phyloP scores from a whole-genome alignment of 2,888 invertebrate species.

The Chorisops tibialis region DNA sequence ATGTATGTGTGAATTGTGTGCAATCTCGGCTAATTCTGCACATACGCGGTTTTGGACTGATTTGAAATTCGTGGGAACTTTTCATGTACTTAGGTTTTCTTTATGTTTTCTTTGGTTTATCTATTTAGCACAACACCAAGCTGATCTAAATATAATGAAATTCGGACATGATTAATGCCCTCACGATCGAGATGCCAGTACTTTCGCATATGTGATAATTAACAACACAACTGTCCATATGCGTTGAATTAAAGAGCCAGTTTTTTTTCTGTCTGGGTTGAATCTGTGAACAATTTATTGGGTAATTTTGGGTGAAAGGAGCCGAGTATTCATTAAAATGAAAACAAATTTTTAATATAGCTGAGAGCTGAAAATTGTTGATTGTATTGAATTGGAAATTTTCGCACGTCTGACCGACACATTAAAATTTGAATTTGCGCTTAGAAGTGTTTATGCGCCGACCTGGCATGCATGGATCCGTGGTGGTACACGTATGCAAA shows the following conservation, averaged over 20 bases:
- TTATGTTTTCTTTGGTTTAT: no score
- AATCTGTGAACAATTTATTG: constrained; percentile 11
- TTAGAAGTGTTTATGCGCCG: not conserved
- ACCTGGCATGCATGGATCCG: not conserved
- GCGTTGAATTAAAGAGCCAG: constrained; percentile 2
- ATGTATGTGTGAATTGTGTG: no score
- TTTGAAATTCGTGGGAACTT: no score
- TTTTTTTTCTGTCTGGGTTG: not conserved
- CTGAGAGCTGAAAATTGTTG: not conserved
- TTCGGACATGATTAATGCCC: no score
- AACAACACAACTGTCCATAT: constrained; percentile 8
- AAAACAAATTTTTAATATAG: constrained; percentile 25
- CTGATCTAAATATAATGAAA: no score
- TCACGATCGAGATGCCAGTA: no score
- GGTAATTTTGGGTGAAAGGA: constrained; percentile 19
- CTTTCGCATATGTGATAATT: not conserved
- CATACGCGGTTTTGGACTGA: no score
- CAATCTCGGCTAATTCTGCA: no score
- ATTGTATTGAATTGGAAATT: constrained; percentile 14
- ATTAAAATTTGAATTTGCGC: constrained; percentile 3
- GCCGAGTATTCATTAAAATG: constrained; percentile 2
- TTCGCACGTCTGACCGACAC: constrained; percentile 10
- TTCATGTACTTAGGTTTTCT: no score
- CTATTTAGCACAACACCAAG: no score
- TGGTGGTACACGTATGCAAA: no score